A percentile compares a stretch with the other conserved stretches of the same genome.
Conservation (phyloP, 2,113 vertebrate genomes). For the Mirounga angustirostris region DNA sequence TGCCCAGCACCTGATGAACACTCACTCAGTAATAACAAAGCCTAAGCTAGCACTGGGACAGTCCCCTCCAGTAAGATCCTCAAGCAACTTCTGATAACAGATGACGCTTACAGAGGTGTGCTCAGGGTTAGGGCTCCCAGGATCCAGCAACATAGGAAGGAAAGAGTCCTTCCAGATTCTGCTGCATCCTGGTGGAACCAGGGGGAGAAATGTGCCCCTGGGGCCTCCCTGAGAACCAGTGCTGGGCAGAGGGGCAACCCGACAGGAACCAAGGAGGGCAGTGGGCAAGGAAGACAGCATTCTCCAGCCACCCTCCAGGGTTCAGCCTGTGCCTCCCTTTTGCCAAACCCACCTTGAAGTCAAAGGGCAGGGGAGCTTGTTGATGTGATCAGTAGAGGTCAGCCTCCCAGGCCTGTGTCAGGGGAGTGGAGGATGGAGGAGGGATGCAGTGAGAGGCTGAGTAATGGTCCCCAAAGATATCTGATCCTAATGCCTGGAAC, state of each 20-base stretch:
- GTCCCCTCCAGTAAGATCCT: background rate
- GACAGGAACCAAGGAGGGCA: too few relatives aligned
- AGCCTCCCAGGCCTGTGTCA: background rate
- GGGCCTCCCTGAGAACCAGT: background rate
- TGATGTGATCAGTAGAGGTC: background rate
- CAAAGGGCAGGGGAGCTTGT: background rate
- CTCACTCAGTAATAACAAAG: background rate
- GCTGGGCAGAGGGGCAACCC: background rate
- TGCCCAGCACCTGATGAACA: background rate
- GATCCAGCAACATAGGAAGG: background rate
- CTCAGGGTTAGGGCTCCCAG: background rate
- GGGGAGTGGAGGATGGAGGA: background rate
- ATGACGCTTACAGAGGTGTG: background rate
- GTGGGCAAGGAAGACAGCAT: background rate
- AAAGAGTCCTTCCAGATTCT: background rate
- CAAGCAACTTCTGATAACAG: background rate
- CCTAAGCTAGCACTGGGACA: accelerated
- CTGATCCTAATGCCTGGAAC: too few relatives aligned
- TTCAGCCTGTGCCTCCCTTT: background rate
- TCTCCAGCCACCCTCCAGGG: background rate
- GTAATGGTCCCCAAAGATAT: background rate
- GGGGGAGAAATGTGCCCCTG: background rate
- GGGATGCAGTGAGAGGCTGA: background rate
- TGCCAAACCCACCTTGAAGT: background rate
- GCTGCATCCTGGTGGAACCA: background rate